Conservation (phyloP, 37 sponge, comb jelly and placozoan species). For the Axinella damicornis region DNA sequence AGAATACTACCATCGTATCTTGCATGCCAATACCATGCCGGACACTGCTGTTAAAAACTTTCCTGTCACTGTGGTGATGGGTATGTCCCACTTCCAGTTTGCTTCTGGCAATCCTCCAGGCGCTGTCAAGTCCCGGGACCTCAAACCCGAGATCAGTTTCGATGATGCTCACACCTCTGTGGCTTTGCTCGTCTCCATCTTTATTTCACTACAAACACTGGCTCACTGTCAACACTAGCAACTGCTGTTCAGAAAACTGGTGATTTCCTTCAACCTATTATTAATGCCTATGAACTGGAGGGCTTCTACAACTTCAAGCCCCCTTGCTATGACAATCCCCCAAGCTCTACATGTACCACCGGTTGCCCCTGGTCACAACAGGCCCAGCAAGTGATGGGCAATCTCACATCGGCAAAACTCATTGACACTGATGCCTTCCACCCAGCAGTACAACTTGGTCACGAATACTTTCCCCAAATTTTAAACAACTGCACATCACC, state of each 20-base stretch:
- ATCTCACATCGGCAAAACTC: constrained; percentile 9
- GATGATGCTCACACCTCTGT: constrained; percentile 66
- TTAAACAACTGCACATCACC: constrained; percentile 77
- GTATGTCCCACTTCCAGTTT: constrained; percentile 82
- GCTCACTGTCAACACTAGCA: not conserved
- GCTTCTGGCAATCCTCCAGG: constrained; percentile 60
- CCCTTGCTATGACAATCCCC: constrained; percentile 79
- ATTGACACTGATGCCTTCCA: constrained; percentile 73
- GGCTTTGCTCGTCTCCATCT: constrained; percentile 33
- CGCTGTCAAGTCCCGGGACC: constrained; percentile 57
- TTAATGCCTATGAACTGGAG: constrained; percentile 72
- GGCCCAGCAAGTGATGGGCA: constrained; percentile 60
- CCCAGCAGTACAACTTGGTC: constrained; percentile 72
- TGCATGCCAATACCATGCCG: not conserved
- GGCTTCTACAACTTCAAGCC: constrained; percentile 77
- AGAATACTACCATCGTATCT: constrained; percentile 67
- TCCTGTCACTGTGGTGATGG: constrained; percentile 73
- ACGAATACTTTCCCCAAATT: no score
- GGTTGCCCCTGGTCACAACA: constrained; percentile 63
- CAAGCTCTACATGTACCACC: constrained; percentile 50
- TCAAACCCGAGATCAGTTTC: constrained; percentile 72
- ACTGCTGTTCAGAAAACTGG: not conserved
- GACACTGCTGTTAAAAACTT: constrained; percentile 26
- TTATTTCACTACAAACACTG: constrained; percentile 22
- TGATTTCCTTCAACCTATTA: constrained; percentile 52